Evolutionary conservation across 2,113 vertebrate species (phyloP).

Genomic region (Ahaetulla prasina): DNA sequence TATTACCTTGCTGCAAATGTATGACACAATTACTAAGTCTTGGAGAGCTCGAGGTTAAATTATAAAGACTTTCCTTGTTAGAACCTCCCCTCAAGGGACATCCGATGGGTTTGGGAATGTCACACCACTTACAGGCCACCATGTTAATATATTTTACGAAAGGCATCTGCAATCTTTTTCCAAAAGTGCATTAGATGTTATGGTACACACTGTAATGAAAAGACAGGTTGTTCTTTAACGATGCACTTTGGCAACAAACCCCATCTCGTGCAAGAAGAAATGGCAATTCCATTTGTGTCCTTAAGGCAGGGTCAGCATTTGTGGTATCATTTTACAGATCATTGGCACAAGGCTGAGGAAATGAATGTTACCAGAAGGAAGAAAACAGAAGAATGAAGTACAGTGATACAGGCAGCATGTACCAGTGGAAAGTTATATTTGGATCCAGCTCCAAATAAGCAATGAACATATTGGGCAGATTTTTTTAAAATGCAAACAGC

Average conservation of each 20-base stretch:
- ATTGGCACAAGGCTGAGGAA: constrained; percentile 14
- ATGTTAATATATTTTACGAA: background rate
- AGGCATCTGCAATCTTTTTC: background rate
- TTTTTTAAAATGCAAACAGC: background rate
- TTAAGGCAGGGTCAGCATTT: constrained; percentile 34
- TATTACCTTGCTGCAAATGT: background rate
- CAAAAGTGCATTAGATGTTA: background rate
- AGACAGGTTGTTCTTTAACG: constrained; percentile 4
- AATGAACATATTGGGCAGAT: background rate
- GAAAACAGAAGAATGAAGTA: constrained; percentile 10
- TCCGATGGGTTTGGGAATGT: background rate
- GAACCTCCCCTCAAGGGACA: background rate
- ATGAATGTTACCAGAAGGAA: background rate
- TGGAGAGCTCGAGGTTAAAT: accelerated
- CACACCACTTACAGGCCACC: background rate
- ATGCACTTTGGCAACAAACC: background rate
- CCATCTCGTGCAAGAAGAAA: constrained; percentile 26
- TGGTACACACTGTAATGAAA: constrained; percentile 26
- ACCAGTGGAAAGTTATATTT: background rate
- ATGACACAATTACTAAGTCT: background rate
- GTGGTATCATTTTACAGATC: constrained; percentile 11
- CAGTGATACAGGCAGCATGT: constrained; percentile 27
- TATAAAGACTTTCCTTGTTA: background rate
- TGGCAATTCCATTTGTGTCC: constrained; percentile 12
- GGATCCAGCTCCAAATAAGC: background rate